These are phyloP conservation scores for Micrasema longulum DNA, from an alignment of 1,140 invertebrate genomes.

Conservation along the genomic window DNA sequence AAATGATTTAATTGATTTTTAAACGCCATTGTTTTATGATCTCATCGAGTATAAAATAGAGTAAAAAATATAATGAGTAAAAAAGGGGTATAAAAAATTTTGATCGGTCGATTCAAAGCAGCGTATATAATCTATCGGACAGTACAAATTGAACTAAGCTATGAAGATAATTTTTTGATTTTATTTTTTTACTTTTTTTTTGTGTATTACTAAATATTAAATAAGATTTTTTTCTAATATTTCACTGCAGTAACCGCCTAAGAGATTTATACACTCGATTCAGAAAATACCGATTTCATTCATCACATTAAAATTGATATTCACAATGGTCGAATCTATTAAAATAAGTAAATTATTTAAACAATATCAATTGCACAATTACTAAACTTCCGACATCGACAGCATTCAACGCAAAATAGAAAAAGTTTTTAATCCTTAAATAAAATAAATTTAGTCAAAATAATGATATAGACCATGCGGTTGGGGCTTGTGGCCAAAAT, in stretches of 20 bases:
- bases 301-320: conserved; percentile 19
- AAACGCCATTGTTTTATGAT: background rate
- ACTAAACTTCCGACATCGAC: conserved; percentile 35
- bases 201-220: conserved; percentile 41
- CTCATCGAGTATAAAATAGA: background rate
- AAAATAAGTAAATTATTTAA: conserved; percentile 29
- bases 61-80: background rate
- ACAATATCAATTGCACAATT: conserved; percentile 40
- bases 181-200: conserved; percentile 53
- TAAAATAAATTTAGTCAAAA: conserved; percentile 47
- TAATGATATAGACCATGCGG: conserved; percentile 53
- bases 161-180: conserved; percentile 55
- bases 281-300: conserved; percentile 17
- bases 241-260: conserved; percentile 27
- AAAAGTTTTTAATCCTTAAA: conserved; percentile 38
- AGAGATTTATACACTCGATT: conserved; percentile 19
- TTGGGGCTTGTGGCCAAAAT: conserved; percentile 51
- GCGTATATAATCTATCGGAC: conserved; percentile 51
- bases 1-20: background rate
- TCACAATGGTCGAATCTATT: conserved; percentile 29
- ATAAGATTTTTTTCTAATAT: conserved; percentile 45
- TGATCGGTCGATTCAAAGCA: conserved; percentile 47
- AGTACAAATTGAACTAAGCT: conserved; percentile 55
- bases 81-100: conserved; percentile 35
- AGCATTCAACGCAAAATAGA: conserved; percentile 41